A percentile compares a stretch with the other conserved stretches of the same genome.
Evolutionary conservation across 1,140 invertebrate genomes (phyloP).

Genomic region (Zaprionus nigranus): DNA sequence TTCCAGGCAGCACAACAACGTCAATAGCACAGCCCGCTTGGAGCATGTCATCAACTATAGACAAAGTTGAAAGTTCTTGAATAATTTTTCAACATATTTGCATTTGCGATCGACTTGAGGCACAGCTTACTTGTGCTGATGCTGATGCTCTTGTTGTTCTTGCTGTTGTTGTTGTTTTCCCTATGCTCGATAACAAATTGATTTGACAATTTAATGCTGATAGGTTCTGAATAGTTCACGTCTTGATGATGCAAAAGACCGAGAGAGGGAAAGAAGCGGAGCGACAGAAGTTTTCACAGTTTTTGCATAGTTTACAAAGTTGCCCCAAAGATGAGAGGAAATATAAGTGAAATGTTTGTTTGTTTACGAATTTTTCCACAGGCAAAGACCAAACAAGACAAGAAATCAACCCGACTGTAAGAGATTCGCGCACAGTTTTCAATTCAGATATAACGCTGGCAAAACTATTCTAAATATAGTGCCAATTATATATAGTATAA

Average conservation of each 20-base stretch:
- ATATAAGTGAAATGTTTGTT: constrained; percentile 3
- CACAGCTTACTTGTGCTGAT: no score
- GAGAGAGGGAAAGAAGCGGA: background rate
- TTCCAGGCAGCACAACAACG: constrained; percentile 14
- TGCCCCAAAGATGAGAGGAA: background rate
- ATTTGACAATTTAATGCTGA: constrained; percentile 30
- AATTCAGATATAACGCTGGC: no score
- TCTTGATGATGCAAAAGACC: background rate
- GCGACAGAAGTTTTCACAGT: background rate
- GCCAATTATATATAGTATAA: background rate
- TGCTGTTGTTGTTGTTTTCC: background rate
- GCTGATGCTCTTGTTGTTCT: background rate
- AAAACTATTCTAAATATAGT: background rate
- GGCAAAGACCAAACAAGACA: background rate
- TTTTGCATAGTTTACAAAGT: constrained; percentile 8
- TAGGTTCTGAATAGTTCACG: constrained; percentile 12
- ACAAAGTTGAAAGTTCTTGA: constrained; percentile 57
- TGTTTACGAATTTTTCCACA: background rate
- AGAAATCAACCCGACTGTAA: background rate
- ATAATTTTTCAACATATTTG: constrained; percentile 54
- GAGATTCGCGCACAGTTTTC: background rate
- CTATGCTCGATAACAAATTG: constrained; percentile 8
- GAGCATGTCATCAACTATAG: constrained; percentile 35
- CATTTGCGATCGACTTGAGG: constrained; percentile 30
- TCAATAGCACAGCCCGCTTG: background rate